These are phyloP conservation scores for Lissocephala sabroskyi DNA, from an alignment of 2,888 invertebrate genomes.

Conservation along the genomic window DNA sequence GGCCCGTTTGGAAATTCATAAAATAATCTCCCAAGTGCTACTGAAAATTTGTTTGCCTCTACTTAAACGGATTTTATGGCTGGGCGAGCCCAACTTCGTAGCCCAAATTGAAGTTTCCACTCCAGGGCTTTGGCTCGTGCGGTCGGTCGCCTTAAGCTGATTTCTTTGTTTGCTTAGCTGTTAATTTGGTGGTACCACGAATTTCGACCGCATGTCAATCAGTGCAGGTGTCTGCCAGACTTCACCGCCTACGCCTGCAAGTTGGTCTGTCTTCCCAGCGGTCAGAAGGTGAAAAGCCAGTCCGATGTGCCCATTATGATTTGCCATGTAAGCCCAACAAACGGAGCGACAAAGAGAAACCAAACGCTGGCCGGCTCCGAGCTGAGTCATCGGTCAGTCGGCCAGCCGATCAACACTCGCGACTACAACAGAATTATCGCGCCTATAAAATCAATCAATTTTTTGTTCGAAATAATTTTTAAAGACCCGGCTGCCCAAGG, in stretches of 20 bases:
- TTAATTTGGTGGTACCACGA: conserved; percentile 8
- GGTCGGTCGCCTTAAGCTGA: background rate
- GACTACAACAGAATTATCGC: conserved; percentile 50
- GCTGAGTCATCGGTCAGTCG: too few relatives aligned
- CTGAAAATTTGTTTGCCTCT: conserved; percentile 43
- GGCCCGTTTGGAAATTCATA: conserved; percentile 37
- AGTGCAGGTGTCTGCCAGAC: too few relatives aligned
- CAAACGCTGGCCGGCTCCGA: too few relatives aligned
- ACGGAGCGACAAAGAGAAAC: conserved; percentile 18
- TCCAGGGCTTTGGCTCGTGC: conserved; percentile 1
- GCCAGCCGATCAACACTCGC: too few relatives aligned
- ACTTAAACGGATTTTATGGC: conserved; percentile 30
- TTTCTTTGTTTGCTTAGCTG: conserved; percentile 2
- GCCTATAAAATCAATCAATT: conserved; percentile 58
- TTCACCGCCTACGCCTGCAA: too few relatives aligned
- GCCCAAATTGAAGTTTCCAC: too few relatives aligned
- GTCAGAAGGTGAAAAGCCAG: too few relatives aligned
- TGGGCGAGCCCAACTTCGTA: background rate
- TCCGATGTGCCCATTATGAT: background rate
- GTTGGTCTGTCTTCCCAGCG: too few relatives aligned
- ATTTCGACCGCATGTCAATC: conserved; percentile 17
- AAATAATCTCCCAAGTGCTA: conserved; percentile 43
- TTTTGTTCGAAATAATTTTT: conserved; percentile 21
- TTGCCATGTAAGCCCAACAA: background rate
- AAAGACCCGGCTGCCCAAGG: conserved; percentile 40